Evolutionary conservation across 2,113 vertebrate species (phyloP).

Genomic region (Hippocampus abdominalis): DNA sequence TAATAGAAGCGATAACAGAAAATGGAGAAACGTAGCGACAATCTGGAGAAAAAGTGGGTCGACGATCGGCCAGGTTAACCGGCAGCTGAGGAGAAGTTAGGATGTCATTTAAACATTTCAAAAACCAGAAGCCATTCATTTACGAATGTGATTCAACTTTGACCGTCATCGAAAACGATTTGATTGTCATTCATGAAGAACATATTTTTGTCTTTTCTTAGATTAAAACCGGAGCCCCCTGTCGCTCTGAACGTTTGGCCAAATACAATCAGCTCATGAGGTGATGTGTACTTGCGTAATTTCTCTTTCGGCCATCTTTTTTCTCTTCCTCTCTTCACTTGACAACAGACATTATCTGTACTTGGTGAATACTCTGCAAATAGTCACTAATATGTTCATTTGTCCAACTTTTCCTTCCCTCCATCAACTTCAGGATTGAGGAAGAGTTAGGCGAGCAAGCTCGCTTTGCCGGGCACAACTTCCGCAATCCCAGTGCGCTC

Average conservation of each 20-base stretch:
- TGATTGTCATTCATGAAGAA: not conserved
- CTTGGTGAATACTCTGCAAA: not conserved
- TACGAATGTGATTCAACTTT: no score
- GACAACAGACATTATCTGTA: no score
- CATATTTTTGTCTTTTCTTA: slow-evolving; percentile 39
- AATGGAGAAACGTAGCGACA: no score
- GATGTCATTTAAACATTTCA: no score
- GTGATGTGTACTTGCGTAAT: slow-evolving; percentile 46
- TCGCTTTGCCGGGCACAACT: slow-evolving; percentile 89
- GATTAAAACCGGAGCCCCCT: slow-evolving; percentile 93
- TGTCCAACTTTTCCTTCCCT: slow-evolving; percentile 1
- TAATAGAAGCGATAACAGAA: no score
- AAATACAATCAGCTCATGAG: slow-evolving; percentile 97
- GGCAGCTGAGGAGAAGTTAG: no score
- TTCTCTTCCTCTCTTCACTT: no score
- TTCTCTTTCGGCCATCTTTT: no score
- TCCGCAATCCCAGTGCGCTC: slow-evolving; percentile 88
- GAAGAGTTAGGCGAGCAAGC: slow-evolving; percentile 89
- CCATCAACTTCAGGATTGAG: slow-evolving; percentile 78
- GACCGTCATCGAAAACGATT: not conserved
- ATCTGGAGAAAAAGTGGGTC: no score
- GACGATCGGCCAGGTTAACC: no score
- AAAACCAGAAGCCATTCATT: no score
- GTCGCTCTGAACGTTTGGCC: slow-evolving; percentile 89
- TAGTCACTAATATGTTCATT: not conserved